Conservation (phyloP, 2,113 vertebrate genomes). For the Vulpes lagopus region DNA sequence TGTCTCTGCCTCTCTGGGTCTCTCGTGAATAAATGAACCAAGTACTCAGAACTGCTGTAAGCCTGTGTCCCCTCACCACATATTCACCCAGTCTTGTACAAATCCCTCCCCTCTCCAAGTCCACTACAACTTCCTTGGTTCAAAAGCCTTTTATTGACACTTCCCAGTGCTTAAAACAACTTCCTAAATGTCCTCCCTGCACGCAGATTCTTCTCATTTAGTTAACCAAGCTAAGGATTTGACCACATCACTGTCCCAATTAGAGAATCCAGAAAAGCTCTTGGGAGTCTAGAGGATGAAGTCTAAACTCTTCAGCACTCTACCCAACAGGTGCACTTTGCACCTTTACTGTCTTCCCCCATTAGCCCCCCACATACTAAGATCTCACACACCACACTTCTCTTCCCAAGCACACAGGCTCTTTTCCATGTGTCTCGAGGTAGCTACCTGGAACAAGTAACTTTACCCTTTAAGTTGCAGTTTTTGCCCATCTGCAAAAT, state of each 20-base stretch:
- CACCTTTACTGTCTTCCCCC: neutral
- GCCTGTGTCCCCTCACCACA: neutral
- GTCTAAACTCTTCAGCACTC: neutral
- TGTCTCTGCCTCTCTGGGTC: no score
- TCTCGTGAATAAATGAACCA: neutral
- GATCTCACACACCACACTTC: neutral
- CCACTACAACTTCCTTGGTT: neutral
- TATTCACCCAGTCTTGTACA: neutral
- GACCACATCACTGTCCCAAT: neutral
- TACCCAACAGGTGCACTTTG: neutral
- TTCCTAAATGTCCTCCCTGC: neutral
- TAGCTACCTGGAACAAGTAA: neutral
- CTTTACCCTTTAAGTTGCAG: neutral
- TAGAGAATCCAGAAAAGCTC: conserved; percentile 10
- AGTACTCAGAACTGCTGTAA: neutral
- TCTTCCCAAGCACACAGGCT: neutral
- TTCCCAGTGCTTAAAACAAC: neutral
- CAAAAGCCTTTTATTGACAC: neutral
- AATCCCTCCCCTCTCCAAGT: neutral
- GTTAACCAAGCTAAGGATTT: neutral
- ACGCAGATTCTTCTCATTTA: neutral
- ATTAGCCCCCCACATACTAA: neutral
- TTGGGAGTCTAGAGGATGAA: neutral
- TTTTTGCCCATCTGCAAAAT: neutral
- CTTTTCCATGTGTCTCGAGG: neutral